These are phyloP conservation scores for Liodrosophila aerea DNA, from an alignment of 2,888 invertebrate genomes.

Conservation along the genomic window DNA sequence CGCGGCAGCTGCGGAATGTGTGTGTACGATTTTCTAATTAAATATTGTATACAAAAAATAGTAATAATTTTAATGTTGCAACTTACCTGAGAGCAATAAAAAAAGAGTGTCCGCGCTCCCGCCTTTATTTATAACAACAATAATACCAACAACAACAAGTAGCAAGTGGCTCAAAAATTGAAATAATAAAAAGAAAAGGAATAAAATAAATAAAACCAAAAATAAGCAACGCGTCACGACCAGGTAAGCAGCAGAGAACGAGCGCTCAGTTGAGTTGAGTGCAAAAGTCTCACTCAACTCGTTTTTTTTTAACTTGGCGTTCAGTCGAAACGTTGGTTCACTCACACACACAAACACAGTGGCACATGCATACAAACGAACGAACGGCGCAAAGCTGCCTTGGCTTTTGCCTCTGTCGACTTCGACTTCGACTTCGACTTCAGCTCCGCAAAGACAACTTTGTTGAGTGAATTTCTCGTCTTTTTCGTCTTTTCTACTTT, in stretches of 20 bases:
- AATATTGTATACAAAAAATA: slow-evolving; percentile 4
- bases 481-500: neutral
- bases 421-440: slow-evolving; percentile 10
- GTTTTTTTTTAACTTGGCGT: slow-evolving; percentile 18
- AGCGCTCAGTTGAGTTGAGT: slow-evolving; percentile 12
- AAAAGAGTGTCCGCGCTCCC: no score
- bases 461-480: neutral
- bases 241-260: slow-evolving; percentile 28
- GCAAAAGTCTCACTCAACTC: slow-evolving; percentile 30
- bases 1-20: slow-evolving; percentile 28
- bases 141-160: slow-evolving; percentile 25
- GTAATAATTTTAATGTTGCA: slow-evolving; percentile 15
- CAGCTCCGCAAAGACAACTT: neutral
- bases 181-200: slow-evolving; percentile 16
- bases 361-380: slow-evolving; percentile 7
- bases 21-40: slow-evolving; percentile 33
- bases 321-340: slow-evolving; percentile 29
- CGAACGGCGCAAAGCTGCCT: slow-evolving; percentile 33
- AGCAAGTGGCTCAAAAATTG: no score
- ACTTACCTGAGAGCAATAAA: slow-evolving; percentile 31
- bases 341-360: slow-evolving; percentile 11
- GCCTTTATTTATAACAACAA: slow-evolving; percentile 4
- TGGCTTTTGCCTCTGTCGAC: slow-evolving; percentile 14
- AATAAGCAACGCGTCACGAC: slow-evolving; percentile 29
- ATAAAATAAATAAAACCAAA: slow-evolving; percentile 31